Evolutionary conservation across 1,140 invertebrate species (phyloP), one percentile per base, ranked within the genome.

Genomic region (Chionoecetes opilio): DNA sequence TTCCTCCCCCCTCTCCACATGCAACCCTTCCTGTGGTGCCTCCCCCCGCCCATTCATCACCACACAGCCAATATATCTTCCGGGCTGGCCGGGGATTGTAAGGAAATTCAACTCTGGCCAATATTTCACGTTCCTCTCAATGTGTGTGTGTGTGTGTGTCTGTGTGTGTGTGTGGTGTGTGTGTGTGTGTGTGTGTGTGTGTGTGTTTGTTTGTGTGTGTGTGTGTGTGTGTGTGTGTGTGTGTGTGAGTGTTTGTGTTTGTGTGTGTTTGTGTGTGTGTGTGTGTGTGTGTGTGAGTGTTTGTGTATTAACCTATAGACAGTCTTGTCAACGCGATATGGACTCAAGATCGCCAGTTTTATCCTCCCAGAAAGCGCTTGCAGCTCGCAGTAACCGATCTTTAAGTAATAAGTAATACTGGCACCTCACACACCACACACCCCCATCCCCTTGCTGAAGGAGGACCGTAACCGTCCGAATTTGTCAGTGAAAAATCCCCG

Each of bases 81-180:
- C n/a, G 21, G 63, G 26, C 63, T 75, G 63, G 63, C n/a, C 63
- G 63, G 11, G 63, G 63, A 75, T 75, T 75, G 63, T 75, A 75
- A 75, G n/a, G 63, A 75, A 75, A 75, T 75, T 75, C 63, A 75
- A 75, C 63, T 75, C 63, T 75, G 63, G 63, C 63, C 63, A 75
- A 75, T 75, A 75, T 75, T 75, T 75, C 26, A 29, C 53, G 41
- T 91, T 29, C 53, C 26, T 91, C 38, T 91, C 26, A 31, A 32
- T 63, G 89, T 91, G 89, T 91, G 89, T 91, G 89, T 91, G 89
- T 91, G 89, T 91, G 89, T 91, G 89, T 91, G 89, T 91, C 46
- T 91, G 89, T 91, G 89, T 91, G 89, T 91, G 89, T 91, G 89
- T 91, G 89, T 91, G 89, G 89, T 91, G 89, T 91, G 89, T 91